Evolutionary conservation across 2,113 vertebrate genomes (phyloP).

Genomic region (Tetraodon nigroviridis): DNA sequence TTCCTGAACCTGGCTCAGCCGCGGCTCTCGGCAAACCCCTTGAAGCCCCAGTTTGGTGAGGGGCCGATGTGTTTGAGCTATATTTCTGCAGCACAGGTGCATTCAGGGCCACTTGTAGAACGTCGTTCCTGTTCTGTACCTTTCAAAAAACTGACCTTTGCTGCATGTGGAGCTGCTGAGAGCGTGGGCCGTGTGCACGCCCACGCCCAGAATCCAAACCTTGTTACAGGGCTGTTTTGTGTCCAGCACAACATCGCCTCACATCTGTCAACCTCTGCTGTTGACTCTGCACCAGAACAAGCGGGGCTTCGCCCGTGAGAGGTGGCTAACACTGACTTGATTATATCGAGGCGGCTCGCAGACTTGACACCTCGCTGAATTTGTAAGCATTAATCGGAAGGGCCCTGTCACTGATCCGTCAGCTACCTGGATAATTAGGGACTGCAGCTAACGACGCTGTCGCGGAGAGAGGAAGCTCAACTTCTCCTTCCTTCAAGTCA

Average conservation of each 20-base stretch:
- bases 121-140: slow-evolving; percentile 17
- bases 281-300: slow-evolving; percentile 25
- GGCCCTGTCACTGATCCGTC: slow-evolving; percentile 98
- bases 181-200: neutral
- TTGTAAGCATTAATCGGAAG: slow-evolving; percentile 99
- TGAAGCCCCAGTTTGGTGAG: slow-evolving; percentile 52
- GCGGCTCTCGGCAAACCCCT: slow-evolving; percentile 54
- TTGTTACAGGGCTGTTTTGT: slow-evolving; percentile 1
- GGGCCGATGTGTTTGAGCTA: slow-evolving; percentile 35
- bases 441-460: slow-evolving; percentile 94
- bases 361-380: slow-evolving; percentile 98
- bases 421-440: slow-evolving; percentile 99
- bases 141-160: neutral
- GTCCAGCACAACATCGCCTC: slow-evolving; percentile 9
- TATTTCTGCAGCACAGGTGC: slow-evolving; percentile 35
- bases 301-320: slow-evolving; percentile 65
- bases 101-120: slow-evolving; percentile 38
- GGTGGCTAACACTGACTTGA: slow-evolving; percentile 95
- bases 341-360: slow-evolving; percentile 96
- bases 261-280: slow-evolving; percentile 74
- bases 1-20: slow-evolving; percentile 13
- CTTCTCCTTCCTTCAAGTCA: slow-evolving; percentile 68
- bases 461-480: slow-evolving; percentile 81
- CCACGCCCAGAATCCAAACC: neutral
- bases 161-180: neutral